Percentiles rank a stretch among this genome's conserved stretches.
These are phyloP conservation scores for Arrhamphus sclerolepis DNA, from an alignment of 2,797 vertebrate genomes.

Conservation along the genomic window DNA sequence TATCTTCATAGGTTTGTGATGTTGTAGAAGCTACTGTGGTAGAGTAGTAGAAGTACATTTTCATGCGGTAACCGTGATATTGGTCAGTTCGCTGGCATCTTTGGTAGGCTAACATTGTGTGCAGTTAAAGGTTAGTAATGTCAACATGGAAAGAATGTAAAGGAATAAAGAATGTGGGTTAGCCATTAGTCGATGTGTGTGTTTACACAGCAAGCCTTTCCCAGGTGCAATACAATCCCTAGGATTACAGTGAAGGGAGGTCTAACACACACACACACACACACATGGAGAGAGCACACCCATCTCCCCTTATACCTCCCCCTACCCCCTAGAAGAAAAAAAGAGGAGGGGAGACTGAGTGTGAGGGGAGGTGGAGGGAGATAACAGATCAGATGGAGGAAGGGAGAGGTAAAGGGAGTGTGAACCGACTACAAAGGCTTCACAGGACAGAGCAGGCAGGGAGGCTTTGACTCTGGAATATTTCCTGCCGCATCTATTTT, in stretches of 20 bases:
- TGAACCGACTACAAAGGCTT: constrained; percentile 58
- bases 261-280: constrained; percentile 34
- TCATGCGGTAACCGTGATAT: neutral
- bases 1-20: too few relatives aligned
- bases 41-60: neutral
- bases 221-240: constrained; percentile 76
- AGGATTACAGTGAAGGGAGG: constrained; percentile 68
- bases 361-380: constrained; percentile 55
- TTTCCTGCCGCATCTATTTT: constrained; percentile 26
- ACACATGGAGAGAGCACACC: constrained; percentile 19
- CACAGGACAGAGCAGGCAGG: constrained; percentile 29
- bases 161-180: constrained; percentile 68
- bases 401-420: constrained; percentile 65
- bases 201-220: constrained; percentile 77
- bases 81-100: constrained; percentile 19
- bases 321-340: constrained; percentile 42
- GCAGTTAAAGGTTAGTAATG: constrained; percentile 55
- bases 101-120: constrained; percentile 11
- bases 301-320: constrained; percentile 28
- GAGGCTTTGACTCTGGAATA: constrained; percentile 46
- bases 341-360: constrained; percentile 48
- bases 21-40: neutral
- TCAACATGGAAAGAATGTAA: constrained; percentile 39
- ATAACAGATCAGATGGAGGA: constrained; percentile 77
- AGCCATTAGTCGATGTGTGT: constrained; percentile 62